Percentiles rank a stretch among this genome's conserved stretches.
These are phyloP conservation scores for Lamellibrachia columna DNA, from an alignment of 2,888 invertebrate species.

Conservation along the genomic window DNA sequence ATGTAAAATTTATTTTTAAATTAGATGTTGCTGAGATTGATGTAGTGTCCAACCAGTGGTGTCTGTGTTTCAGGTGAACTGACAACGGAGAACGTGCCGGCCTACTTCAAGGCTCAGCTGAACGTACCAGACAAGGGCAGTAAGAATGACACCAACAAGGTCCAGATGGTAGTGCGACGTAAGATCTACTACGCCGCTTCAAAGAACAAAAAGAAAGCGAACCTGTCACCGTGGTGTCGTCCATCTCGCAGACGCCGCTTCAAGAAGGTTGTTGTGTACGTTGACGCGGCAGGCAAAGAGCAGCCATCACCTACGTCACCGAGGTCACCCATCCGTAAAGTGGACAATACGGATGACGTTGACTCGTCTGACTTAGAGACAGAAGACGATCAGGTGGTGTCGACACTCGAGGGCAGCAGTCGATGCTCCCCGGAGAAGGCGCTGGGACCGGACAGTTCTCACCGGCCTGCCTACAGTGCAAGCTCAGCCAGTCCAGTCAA, in stretches of 20 bases:
- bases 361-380: background rate
- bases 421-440: background rate
- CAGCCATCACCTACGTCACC: background rate
- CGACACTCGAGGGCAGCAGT: slow-evolving; percentile 5
- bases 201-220: background rate
- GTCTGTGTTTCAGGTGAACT: background rate
- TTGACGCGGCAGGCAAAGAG: slow-evolving; percentile 36
- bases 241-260: background rate
- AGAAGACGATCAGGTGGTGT: slow-evolving; percentile 9
- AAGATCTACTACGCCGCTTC: background rate
- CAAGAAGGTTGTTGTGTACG: slow-evolving; percentile 32
- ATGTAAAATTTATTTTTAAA: no score
- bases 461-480: background rate
- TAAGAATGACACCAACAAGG: slow-evolving; percentile 20
- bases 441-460: background rate
- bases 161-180: slow-evolving; percentile 27
- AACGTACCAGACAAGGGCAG: background rate
- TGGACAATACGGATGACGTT: background rate
- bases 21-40: no score
- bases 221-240: slow-evolving; percentile 34
- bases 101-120: background rate
- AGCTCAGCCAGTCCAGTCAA: background rate
- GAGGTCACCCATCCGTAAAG: slow-evolving; percentile 30
- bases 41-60: background rate
- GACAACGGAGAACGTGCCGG: background rate